Conservation (phyloP, 2,888 invertebrate species). For the Urechis unicinctus region DNA sequence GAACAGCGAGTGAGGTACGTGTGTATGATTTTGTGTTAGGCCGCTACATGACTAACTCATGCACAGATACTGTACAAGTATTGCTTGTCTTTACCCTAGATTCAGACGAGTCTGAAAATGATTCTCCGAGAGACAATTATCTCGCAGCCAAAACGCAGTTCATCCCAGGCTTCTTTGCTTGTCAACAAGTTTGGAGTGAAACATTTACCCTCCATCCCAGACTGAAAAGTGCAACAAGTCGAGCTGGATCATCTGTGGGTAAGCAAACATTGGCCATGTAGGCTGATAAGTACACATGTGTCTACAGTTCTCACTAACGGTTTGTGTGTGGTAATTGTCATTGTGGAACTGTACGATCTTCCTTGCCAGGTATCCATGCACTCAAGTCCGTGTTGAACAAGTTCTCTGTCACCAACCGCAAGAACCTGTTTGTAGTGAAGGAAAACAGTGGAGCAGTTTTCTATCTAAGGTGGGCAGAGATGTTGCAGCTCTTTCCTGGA, state of each 20-base stretch:
- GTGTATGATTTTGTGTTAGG: no score
- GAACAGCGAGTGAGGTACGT: no score
- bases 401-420: constrained; percentile 66
- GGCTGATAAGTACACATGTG: no score
- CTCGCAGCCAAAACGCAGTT: constrained; percentile 53
- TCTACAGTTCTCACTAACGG: no score
- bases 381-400: constrained; percentile 63
- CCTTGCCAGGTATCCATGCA: constrained; percentile 53
- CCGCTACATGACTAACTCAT: no score
- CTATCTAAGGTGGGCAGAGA: constrained; percentile 18
- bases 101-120: constrained; percentile 39
- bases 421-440: constrained; percentile 71
- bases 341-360: neutral
- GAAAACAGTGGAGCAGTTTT: constrained; percentile 49
- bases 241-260: constrained; percentile 10
- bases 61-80: no score
- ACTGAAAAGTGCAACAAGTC: constrained; percentile 54
- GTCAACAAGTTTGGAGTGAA: constrained; percentile 68
- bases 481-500: no score
- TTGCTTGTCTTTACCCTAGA: constrained; percentile 12
- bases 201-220: constrained; percentile 66
- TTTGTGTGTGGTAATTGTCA: neutral
- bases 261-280: neutral
- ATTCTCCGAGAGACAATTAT: constrained; percentile 33
- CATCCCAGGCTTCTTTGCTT: constrained; percentile 66